Percentiles rank a stretch among this genome's conserved stretches.
Evolutionary conservation across 1,140 invertebrate species (phyloP).

Genomic region (Cyphomyrmex costatus): DNA sequence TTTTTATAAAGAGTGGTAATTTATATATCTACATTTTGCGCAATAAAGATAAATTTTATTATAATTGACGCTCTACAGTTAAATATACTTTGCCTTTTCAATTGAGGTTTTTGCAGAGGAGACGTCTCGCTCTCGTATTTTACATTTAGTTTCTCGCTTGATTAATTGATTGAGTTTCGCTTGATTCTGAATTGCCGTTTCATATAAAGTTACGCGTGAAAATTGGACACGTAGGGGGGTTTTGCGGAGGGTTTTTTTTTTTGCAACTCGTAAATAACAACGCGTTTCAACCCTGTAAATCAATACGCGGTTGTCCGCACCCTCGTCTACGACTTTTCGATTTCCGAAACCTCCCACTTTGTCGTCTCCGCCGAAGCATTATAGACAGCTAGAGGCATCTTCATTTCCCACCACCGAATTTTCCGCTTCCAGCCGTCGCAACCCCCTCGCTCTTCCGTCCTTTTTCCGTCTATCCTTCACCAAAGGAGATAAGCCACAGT

Average conservation of each 20-base stretch:
- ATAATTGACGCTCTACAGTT: conserved; percentile 29
- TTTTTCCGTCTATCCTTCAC: background rate
- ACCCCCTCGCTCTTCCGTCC: background rate
- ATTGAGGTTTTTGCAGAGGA: conserved; percentile 2
- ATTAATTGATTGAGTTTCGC: conserved; percentile 35
- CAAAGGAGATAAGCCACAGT: conserved; percentile 41
- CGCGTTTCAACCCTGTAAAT: conserved; percentile 63
- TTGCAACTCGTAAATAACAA: conserved; percentile 25
- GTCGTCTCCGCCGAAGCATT: conserved; percentile 72
- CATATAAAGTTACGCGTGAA: background rate
- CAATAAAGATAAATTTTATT: conserved; percentile 24
- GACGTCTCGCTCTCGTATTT: conserved; percentile 33
- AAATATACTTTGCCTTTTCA: conserved; percentile 30
- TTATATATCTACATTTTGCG: background rate
- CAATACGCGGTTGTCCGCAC: conserved; percentile 65
- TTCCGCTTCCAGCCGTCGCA: conserved; percentile 72
- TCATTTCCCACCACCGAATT: conserved; percentile 76
- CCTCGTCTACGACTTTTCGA: conserved; percentile 65
- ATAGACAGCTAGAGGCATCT: conserved; percentile 77
- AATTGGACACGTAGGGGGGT: background rate
- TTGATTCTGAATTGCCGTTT: conserved; percentile 26
- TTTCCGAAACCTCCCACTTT: conserved; percentile 70
- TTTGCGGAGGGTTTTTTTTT: background rate
- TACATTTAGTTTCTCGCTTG: background rate
- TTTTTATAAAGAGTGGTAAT: background rate